Conservation (phyloP, 2,797 vertebrate species). For the Cheirogaleus major region DNA sequence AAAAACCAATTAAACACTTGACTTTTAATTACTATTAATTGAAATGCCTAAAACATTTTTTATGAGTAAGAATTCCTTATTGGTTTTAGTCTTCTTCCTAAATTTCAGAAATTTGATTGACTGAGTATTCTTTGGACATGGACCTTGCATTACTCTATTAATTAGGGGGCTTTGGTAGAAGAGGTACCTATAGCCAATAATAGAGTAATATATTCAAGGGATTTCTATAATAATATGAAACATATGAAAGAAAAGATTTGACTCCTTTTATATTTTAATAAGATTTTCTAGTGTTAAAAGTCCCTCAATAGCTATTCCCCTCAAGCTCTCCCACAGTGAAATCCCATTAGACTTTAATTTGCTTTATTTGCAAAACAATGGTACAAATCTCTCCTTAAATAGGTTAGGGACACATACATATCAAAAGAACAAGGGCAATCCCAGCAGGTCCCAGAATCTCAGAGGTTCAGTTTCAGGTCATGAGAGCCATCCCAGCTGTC, state of each 20-base stretch:
- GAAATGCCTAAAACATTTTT: neutral
- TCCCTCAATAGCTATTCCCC: neutral
- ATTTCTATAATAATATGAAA: neutral
- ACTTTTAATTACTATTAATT: neutral
- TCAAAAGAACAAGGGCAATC: neutral
- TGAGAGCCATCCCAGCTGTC: neutral
- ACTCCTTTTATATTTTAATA: constrained; percentile 22
- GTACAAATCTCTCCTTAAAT: neutral
- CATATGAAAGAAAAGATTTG: neutral
- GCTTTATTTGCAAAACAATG: constrained; percentile 53
- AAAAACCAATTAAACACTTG: neutral
- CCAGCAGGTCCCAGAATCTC: neutral
- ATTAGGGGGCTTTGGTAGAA: neutral
- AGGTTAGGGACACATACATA: neutral
- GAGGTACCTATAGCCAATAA: neutral
- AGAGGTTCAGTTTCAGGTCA: constrained; percentile 5
- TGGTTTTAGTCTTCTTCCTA: neutral
- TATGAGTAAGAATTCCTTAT: neutral
- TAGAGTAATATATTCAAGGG: neutral
- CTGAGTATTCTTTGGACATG: neutral
- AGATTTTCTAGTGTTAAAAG: neutral
- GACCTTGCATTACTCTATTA: neutral
- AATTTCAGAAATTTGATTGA: neutral
- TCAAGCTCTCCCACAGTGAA: neutral
- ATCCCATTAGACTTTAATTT: constrained; percentile 1